Percentiles rank a stretch among this genome's conserved stretches.
These are phyloP conservation scores for Myiagra hebetior DNA, from an alignment of 2,113 vertebrate genomes.

Conservation along the genomic window DNA sequence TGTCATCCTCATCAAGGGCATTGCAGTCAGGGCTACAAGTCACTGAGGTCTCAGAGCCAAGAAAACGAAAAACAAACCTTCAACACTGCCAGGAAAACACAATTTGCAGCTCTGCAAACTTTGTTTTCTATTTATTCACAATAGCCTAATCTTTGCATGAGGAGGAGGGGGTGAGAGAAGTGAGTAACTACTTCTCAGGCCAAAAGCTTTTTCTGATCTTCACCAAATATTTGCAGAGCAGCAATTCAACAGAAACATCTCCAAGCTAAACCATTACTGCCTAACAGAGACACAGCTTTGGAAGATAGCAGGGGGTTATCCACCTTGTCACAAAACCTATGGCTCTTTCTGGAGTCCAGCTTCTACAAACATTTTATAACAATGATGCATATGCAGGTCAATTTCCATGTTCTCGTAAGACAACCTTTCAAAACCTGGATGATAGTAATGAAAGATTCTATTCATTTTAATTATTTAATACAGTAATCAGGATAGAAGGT, in stretches of 20 bases:
- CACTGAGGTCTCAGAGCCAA: neutral
- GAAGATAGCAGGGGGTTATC: neutral
- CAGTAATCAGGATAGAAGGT: neutral
- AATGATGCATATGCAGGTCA: neutral
- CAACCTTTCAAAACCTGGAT: neutral
- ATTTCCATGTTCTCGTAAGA: neutral
- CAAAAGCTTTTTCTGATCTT: neutral
- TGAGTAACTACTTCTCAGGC: neutral
- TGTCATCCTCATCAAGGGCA: neutral
- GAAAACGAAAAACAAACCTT: neutral
- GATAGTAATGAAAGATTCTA: neutral
- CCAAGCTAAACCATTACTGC: neutral
- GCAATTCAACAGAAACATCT: neutral
- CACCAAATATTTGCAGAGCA: neutral
- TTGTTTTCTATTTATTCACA: neutral
- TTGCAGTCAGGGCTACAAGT: neutral
- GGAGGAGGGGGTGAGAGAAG: neutral
- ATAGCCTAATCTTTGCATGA: neutral
- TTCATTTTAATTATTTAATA: neutral
- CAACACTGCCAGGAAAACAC: neutral
- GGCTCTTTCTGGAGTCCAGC: neutral
- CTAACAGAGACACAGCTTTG: neutral
- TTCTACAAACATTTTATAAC: neutral
- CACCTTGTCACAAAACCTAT: neutral
- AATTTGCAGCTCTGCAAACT: neutral